Evolutionary conservation across 2,888 invertebrate species (phyloP).

Genomic region (Aphrophora alni): DNA sequence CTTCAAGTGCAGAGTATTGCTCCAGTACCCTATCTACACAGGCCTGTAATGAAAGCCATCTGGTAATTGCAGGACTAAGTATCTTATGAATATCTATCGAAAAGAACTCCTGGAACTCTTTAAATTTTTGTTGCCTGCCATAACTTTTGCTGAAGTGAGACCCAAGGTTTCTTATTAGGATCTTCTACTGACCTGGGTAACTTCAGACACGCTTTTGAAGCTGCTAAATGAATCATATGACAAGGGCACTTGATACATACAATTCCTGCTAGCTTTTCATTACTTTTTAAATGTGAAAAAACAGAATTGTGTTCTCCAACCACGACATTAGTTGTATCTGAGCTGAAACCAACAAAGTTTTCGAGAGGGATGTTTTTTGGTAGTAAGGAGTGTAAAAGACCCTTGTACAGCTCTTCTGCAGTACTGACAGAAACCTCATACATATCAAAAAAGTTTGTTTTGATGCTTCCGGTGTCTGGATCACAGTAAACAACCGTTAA

Average conservation of each 20-base stretch:
- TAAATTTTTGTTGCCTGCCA: conserved; percentile 10
- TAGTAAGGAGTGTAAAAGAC: neutral
- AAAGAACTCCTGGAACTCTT: conserved; percentile 22
- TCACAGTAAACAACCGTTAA: conserved; percentile 6
- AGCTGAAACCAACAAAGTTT: conserved; percentile 24
- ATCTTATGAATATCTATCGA: conserved; percentile 25
- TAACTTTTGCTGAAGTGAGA: conserved; percentile 23
- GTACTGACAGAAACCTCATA: neutral
- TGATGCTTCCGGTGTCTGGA: neutral
- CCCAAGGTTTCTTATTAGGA: conserved; percentile 19
- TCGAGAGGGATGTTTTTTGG: conserved; percentile 20
- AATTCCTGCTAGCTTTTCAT: neutral
- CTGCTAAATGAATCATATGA: conserved; percentile 30
- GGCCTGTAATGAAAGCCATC: conserved; percentile 17
- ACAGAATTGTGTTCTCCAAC: conserved; percentile 22
- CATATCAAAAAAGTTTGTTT: conserved; percentile 20
- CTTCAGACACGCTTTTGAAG: conserved; percentile 25
- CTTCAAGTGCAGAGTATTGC: conserved; percentile 12
- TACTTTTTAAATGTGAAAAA: neutral
- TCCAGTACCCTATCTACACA: conserved; percentile 24
- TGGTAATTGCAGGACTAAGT: conserved; percentile 2
- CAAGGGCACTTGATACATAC: conserved; percentile 19
- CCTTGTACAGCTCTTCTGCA: conserved; percentile 20
- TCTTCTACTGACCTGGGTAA: conserved; percentile 17
- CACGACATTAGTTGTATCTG: conserved; percentile 31